Base-by-base conservation (phyloP, 2,888 invertebrate genomes). In the Sussaba pulchella region DNA sequence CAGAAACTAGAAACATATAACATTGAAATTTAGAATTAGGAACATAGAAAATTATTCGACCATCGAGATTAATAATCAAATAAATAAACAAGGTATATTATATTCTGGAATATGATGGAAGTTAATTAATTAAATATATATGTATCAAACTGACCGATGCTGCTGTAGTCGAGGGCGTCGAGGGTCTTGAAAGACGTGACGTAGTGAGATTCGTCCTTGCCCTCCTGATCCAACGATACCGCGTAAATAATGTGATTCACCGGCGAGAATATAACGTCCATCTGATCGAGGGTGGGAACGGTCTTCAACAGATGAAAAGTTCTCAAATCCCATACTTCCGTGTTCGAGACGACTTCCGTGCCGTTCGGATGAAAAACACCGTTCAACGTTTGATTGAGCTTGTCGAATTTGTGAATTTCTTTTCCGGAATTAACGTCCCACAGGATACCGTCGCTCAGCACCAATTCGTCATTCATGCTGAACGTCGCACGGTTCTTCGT, bases 281-380 rank as follows among this genome's bases (percentile, higher is more conserved):
- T 98, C 91, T 98, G 98, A 91, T 99, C 98, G 82, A 99, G 93
- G 0, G 97, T 96, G 0, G 99, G 97, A 66, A 99, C 99, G 0
- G 99, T 99, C 91, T 98, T 95, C 41, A 99, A 93, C 50, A 99
- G 93, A 90, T 98, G 98, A 92, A 98, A 99, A 50, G 98, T 99
- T 85, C 99, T 93, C 26, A 99, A 92, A 92, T 99, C 99, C 99
- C 99, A 99, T 70, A 99, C 98, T 94, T 99, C 99, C 0, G 99
- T 98, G 91, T 99, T 99, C 72, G 99, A 98, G 88, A 99, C 97
- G 95, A 96, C 97, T 93, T 99, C 99, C 81, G 98, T 93, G 0
- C 98, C 98, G 91, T 98, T 98, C 0, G 99, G 99, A 94, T 99
- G 99, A 89, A 99, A 99, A 5, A 98, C 96, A 0, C 99, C 99